phyloP scores from a whole-genome alignment of 2,113 vertebrate genomes.

The Pandion haliaetus region DNA sequence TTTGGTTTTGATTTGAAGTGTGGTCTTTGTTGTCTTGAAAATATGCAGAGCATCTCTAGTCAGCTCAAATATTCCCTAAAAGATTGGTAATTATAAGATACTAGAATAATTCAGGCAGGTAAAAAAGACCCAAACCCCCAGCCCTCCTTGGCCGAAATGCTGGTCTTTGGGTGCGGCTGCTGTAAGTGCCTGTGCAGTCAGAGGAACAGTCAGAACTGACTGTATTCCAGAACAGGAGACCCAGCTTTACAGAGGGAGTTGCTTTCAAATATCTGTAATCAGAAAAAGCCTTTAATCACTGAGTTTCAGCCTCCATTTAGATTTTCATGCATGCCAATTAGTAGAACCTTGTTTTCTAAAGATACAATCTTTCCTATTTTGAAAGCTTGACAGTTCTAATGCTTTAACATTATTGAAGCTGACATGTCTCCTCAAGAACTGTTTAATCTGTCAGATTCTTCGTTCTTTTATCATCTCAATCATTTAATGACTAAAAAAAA shows the following conservation, averaged over 20 bases:
- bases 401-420: slow-evolving; percentile 32
- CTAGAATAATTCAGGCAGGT: fast-evolving
- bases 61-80: not conserved
- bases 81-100: fast-evolving
- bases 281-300: not conserved
- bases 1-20: not conserved
- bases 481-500: not conserved
- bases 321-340: slow-evolving; percentile 14
- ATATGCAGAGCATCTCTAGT: too few species aligned
- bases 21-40: not conserved
- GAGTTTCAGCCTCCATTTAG: not conserved
- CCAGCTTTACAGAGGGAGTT: not conserved
- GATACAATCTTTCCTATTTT: slow-evolving; percentile 36
- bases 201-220: fast-evolving
- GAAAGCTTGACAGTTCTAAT: slow-evolving; percentile 47
- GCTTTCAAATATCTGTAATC: not conserved
- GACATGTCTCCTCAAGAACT: slow-evolving; percentile 11
- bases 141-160: too few species aligned
- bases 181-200: fast-evolving
- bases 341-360: slow-evolving; percentile 32
- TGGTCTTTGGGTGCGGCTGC: too few species aligned
- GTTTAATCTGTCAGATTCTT: slow-evolving; percentile 46
- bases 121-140: too few species aligned
- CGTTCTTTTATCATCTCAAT: slow-evolving; percentile 18
- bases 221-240: not conserved